phyloP scores from a whole-genome alignment of 1,140 invertebrate species.

The Coenobita brevimanus region DNA sequence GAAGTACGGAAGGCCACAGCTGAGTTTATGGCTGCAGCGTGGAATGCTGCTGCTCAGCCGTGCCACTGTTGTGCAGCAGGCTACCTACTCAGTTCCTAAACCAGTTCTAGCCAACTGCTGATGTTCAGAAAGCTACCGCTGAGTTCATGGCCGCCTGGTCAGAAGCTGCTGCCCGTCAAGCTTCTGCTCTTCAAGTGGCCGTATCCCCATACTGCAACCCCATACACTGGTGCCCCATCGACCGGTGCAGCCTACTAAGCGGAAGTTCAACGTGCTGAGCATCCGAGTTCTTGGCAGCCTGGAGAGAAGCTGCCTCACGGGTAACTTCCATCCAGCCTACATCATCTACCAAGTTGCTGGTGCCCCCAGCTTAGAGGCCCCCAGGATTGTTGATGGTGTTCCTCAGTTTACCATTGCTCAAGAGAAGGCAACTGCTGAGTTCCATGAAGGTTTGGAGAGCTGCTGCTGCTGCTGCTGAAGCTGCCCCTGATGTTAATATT shows the following conservation, averaged over 20 bases:
- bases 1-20: neutral
- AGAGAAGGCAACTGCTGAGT: conserved; percentile 24
- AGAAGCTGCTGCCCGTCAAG: neutral
- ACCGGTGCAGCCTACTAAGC: conserved; percentile 11
- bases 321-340: conserved; percentile 21
- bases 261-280: conserved; percentile 26
- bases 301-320: conserved; percentile 25
- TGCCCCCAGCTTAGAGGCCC: neutral
- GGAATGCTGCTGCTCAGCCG: neutral
- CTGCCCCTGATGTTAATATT: conserved; percentile 48
- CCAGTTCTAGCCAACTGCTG: neutral
- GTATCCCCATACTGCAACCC: neutral
- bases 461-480: conserved; percentile 40
- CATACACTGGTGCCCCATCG: neutral
- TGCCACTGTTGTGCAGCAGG: neutral
- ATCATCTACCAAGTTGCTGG: conserved; percentile 28
- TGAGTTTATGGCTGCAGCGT: conserved; percentile 6
- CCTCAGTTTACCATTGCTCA: conserved; percentile 13
- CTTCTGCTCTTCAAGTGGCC: neutral
- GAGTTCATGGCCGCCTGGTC: conserved; percentile 3
- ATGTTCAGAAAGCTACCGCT: neutral
- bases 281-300: conserved; percentile 19
- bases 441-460: conserved; percentile 39
- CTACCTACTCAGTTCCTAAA: neutral
- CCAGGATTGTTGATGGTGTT: conserved; percentile 2